Percentiles rank a stretch among this genome's conserved stretches.
Conservation (phyloP, 2,113 vertebrate species). For the Opisthocomus hoazin region DNA sequence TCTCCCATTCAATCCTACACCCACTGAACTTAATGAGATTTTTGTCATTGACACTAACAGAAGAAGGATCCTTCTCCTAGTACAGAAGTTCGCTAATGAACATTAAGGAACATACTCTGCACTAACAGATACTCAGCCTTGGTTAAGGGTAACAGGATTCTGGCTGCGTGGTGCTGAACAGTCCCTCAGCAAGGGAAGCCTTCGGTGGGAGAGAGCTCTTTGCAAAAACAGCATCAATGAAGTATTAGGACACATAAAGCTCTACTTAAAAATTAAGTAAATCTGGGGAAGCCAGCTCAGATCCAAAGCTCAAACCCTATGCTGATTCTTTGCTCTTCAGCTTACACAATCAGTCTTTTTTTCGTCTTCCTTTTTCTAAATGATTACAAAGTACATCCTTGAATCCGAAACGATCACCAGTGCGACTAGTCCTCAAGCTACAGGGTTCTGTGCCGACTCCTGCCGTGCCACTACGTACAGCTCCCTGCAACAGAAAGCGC, state of each 20-base stretch:
- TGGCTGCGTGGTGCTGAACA: neutral
- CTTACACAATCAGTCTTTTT: neutral
- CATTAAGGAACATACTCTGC: neutral
- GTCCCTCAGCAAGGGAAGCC: neutral
- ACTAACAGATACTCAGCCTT: neutral
- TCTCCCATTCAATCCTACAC: neutral
- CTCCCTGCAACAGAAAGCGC: neutral
- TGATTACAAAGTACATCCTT: neutral
- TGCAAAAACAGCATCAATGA: neutral
- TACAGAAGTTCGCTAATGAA: neutral
- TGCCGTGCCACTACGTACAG: neutral
- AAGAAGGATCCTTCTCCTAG: neutral
- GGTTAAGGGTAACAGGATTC: neutral
- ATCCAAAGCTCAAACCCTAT: neutral
- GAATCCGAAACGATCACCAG: neutral
- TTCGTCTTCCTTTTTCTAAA: neutral
- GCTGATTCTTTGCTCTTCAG: neutral
- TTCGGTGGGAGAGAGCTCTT: neutral
- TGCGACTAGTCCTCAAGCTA: neutral
- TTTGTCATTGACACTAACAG: neutral
- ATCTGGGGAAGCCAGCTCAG: neutral
- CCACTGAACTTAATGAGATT: constrained; percentile 11
- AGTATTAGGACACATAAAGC: neutral
- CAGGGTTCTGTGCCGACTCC: neutral
- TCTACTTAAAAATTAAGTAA: neutral